Evolutionary conservation across 2,797 vertebrate genomes (phyloP).

Genomic region (Lutjanus argentimaculatus): DNA sequence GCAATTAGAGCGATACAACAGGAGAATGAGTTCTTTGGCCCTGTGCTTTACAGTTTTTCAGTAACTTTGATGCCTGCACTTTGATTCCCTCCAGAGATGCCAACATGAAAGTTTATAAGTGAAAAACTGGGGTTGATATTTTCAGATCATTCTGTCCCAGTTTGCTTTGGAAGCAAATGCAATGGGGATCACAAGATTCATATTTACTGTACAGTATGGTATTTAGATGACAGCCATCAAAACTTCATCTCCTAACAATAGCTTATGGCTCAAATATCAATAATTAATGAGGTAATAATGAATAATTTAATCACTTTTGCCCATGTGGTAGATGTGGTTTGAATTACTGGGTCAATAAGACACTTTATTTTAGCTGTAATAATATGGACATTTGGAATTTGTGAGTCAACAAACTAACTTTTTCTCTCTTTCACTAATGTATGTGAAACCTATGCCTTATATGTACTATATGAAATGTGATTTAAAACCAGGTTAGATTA

Average conservation of each 20-base stretch:
- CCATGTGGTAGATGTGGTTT: slow-evolving; percentile 38
- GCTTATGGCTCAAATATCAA: slow-evolving; percentile 38
- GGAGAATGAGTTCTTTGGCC: not conserved
- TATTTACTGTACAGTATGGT: slow-evolving; percentile 23
- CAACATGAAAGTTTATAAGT: slow-evolving; percentile 39
- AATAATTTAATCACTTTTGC: slow-evolving; percentile 47
- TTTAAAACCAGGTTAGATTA: not conserved
- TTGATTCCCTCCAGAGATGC: slow-evolving; percentile 36
- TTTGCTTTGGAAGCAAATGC: slow-evolving; percentile 52
- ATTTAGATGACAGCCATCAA: slow-evolving; percentile 42
- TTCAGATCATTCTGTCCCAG: slow-evolving; percentile 62
- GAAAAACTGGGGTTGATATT: slow-evolving; percentile 57
- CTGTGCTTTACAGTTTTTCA: slow-evolving; percentile 18
- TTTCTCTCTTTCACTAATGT: not conserved
- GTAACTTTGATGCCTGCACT: slow-evolving; percentile 37
- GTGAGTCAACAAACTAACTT: slow-evolving; percentile 3
- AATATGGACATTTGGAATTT: slow-evolving; percentile 19
- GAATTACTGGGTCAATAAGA: slow-evolving; percentile 45
- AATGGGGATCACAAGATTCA: slow-evolving; percentile 44
- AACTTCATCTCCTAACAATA: slow-evolving; percentile 30
- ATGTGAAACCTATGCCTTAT: not conserved
- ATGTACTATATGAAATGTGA: not conserved
- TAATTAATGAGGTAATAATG: slow-evolving; percentile 51
- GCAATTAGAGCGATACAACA: not conserved
- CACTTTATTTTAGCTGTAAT: slow-evolving; percentile 16